Evolutionary conservation across 2,113 vertebrate species (phyloP), one percentile per base, ranked within the genome.

Genomic region (Colistium nudipinnis): DNA sequence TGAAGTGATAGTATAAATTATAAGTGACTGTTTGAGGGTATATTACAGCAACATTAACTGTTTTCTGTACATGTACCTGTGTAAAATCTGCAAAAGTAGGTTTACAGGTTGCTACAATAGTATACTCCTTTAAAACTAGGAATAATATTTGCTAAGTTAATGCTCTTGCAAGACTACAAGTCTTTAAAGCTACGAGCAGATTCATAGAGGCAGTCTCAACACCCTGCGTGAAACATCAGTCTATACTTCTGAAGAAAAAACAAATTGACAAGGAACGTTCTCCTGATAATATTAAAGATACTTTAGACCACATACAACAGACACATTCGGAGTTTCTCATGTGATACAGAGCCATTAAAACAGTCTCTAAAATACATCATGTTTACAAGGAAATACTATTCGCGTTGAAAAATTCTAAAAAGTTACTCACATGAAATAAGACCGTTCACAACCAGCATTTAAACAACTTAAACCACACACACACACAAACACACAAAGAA

Each of bases 61-160:
- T 76, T 83, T 60, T 79, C 81, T 90, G 78, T 87, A 88, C 83
- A 85, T 78, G 88, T 88, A 90, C 90, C 89, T 88, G 84, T 87
- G 81, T 84, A 80, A 82, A 86, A 85, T 82, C 83, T 71, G 75
- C 66, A 83, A 82, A 87, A 74, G 61, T 64, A 76, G 69, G 74
- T 51, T 80, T 74, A 82, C 61, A 78, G 76, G 65, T 44, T 82
- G 87, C 90, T 89, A 86, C 82, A 82, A 85, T 70, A 72, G 35
- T 60, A 80, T 77, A 83, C 89, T 83, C 80, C 84, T 83, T 84
- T 85, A 88, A 89, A 91, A 88, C 71, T 87, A 86, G 84, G 85
- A 88, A 90, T 69, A 62, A 79, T 65, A 72, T 80, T 72, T 62
- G 54, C 27, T 66, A 70, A 76, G 60, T 52, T 80, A 69, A 83